Conservation (phyloP, 1,140 invertebrate species). For the Drosophila trapezifrons region DNA sequence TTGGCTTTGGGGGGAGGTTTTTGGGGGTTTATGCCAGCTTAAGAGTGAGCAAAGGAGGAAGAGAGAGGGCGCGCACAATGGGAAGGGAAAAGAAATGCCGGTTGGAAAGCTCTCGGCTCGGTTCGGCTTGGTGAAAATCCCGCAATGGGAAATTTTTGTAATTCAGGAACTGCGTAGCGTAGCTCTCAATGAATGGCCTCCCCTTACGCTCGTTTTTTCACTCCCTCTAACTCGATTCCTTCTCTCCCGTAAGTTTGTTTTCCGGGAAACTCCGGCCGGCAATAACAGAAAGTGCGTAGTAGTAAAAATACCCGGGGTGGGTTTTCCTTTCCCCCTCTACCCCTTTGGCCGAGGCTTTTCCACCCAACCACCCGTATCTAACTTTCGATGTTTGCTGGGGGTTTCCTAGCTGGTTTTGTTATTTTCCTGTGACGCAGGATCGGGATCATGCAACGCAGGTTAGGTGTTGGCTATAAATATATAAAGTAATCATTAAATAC, state of each 20-base stretch:
- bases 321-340: slow-evolving; percentile 24
- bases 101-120: slow-evolving; percentile 50
- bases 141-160: slow-evolving; percentile 47
- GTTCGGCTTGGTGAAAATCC: slow-evolving; percentile 22
- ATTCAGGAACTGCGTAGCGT: slow-evolving; percentile 17
- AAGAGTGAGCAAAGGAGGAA: slow-evolving; percentile 38
- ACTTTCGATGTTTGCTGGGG: background rate
- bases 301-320: slow-evolving; percentile 46
- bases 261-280: slow-evolving; percentile 48
- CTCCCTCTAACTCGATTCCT: slow-evolving; percentile 3
- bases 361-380: slow-evolving; percentile 46
- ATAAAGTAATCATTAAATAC: too few relatives aligned
- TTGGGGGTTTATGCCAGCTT: slow-evolving; percentile 26
- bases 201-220: background rate
- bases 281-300: slow-evolving; percentile 74
- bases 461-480: background rate
- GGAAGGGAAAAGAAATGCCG: slow-evolving; percentile 42
- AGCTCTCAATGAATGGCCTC: slow-evolving; percentile 11
- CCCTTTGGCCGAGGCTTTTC: slow-evolving; percentile 42
- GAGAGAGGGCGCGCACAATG: background rate
- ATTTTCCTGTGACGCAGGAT: slow-evolving; percentile 11
- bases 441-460: slow-evolving; percentile 23
- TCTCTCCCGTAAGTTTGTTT: slow-evolving; percentile 32
- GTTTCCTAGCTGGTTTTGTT: slow-evolving; percentile 17
- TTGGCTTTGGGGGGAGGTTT: slow-evolving; percentile 22